Percentiles rank a stretch among this genome's conserved stretches.
phyloP scores from a whole-genome alignment of 2,797 vertebrate species.

The Acomys russatus region DNA sequence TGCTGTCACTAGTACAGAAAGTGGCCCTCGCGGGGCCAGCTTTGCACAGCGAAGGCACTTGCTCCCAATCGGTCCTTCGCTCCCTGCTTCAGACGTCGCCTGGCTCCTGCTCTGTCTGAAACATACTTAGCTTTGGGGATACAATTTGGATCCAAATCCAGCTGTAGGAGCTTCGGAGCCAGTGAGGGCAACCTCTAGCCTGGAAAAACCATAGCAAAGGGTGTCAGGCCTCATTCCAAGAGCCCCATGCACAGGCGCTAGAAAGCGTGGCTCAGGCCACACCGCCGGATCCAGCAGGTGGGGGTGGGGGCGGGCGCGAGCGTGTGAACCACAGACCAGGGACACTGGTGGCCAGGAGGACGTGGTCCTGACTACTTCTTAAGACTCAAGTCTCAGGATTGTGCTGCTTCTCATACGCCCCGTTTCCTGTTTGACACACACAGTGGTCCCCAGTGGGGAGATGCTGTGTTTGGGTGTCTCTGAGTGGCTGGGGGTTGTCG shows the following conservation, averaged over 20 bases:
- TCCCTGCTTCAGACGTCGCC: neutral
- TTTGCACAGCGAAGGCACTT: neutral
- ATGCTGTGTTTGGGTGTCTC: neutral
- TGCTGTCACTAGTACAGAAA: neutral
- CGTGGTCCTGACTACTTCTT: fast-evolving
- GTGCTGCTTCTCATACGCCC: neutral
- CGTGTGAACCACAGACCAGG: neutral
- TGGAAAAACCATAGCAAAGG: neutral
- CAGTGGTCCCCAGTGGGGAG: neutral
- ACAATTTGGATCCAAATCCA: neutral
- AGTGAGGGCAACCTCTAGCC: neutral
- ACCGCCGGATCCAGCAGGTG: neutral
- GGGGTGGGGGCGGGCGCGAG: too few species aligned
- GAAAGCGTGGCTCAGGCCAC: neutral
- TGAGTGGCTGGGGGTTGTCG: neutral
- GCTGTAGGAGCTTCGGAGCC: neutral
- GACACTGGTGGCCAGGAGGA: neutral
- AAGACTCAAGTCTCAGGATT: too few species aligned
- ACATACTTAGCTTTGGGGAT: neutral
- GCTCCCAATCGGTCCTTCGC: neutral
- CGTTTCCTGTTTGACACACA: neutral
- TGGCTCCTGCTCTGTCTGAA: neutral
- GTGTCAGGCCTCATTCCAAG: neutral
- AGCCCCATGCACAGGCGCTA: neutral
- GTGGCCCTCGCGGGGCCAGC: neutral